A percentile compares a stretch with the other conserved stretches of the same genome.
Conservation (phyloP, 1,140 invertebrate genomes). For the Charaxes varanes region DNA sequence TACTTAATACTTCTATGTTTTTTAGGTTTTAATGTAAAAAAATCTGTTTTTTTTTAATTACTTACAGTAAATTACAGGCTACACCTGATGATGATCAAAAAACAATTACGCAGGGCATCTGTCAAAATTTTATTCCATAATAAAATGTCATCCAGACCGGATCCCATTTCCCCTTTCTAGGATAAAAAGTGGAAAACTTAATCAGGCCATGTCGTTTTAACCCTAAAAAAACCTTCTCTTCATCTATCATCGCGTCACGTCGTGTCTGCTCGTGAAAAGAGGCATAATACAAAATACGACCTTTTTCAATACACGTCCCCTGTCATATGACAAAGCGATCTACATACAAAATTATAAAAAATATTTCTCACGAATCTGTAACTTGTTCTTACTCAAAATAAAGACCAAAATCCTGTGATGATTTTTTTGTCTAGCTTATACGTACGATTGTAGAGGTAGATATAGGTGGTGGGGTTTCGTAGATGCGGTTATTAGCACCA, state of each 20-base stretch:
- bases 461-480: conserved; percentile 13
- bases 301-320: conserved; percentile 24
- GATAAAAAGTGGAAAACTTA: conserved; percentile 13
- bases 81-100: too few species aligned
- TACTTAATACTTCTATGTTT: too few species aligned
- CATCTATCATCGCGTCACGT: conserved; percentile 25
- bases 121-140: too few species aligned
- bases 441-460: conserved; percentile 8
- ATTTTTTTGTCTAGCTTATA: conserved; percentile 13
- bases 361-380: conserved; percentile 9
- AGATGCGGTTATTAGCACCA: conserved; percentile 32
- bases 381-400: conserved; percentile 2
- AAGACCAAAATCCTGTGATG: conserved; percentile 1
- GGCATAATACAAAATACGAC: conserved; percentile 24
- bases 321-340: conserved; percentile 19
- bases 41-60: too few species aligned
- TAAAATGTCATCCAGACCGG: too few species aligned
- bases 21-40: too few species aligned
- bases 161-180: not conserved
- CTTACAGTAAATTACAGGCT: too few species aligned
- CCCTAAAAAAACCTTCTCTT: conserved; percentile 17
- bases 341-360: conserved; percentile 19
- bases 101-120: too few species aligned
- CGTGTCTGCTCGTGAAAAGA: conserved; percentile 23
- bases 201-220: conserved; percentile 16